A percentile compares a stretch with the other conserved stretches of the same genome.
phyloP scores from a whole-genome alignment of 2,888 invertebrate genomes.

The Leptinotarsa tumamoca region DNA sequence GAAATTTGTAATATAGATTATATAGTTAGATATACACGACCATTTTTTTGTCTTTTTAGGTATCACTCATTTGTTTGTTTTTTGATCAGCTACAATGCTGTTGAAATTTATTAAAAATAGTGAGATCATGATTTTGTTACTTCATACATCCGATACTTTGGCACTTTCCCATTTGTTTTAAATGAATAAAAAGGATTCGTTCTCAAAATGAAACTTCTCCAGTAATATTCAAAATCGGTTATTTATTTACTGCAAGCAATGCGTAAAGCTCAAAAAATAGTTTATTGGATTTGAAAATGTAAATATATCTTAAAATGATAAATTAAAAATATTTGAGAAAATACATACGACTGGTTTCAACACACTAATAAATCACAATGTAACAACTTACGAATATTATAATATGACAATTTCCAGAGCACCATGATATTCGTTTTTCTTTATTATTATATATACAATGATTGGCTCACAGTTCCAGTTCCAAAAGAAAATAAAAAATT shows the following conservation, averaged over 20 bases:
- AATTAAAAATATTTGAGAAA: slow-evolving; percentile 58
- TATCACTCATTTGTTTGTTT: no score
- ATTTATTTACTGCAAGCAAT: slow-evolving; percentile 63
- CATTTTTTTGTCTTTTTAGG: no score
- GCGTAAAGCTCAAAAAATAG: slow-evolving; percentile 64
- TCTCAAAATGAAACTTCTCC: slow-evolving; percentile 23
- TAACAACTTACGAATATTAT: slow-evolving; percentile 58
- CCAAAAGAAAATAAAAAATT: slow-evolving; percentile 39
- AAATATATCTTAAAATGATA: slow-evolving; percentile 54
- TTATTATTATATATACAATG: slow-evolving; percentile 52
- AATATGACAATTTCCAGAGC: slow-evolving; percentile 63
- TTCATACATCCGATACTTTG: no score
- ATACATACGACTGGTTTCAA: slow-evolving; percentile 59
- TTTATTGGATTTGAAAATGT: slow-evolving; percentile 58
- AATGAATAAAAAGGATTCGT: no score
- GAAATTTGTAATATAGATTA: no score
- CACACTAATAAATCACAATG: slow-evolving; percentile 64
- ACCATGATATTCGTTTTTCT: slow-evolving; percentile 64
- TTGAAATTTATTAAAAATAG: no score
- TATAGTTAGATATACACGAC: no score
- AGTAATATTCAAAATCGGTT: slow-evolving; percentile 43
- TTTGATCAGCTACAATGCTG: no score
- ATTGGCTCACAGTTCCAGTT: slow-evolving; percentile 48
- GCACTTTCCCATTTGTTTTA: no score
- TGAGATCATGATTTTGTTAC: no score